phyloP scores from a whole-genome alignment of 1,140 invertebrate species.

The Mactra quadrangularis region DNA sequence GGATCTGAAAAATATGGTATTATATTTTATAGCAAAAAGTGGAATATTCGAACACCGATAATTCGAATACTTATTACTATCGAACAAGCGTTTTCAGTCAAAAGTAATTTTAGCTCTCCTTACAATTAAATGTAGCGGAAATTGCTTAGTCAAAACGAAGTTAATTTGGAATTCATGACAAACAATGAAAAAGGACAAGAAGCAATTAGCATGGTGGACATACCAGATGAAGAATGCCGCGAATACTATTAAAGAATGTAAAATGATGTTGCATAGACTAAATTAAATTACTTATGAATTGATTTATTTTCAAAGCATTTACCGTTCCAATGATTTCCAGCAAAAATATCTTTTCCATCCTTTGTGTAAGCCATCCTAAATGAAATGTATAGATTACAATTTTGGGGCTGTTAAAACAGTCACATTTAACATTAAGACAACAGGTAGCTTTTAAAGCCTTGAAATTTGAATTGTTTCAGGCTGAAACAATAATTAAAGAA shows the following conservation, averaged over 20 bases:
- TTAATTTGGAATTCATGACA: neutral
- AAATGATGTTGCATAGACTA: no score
- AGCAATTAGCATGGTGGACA: neutral
- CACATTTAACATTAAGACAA: no score
- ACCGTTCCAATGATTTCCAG: slow-evolving; percentile 96
- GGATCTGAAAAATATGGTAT: slow-evolving; percentile 86
- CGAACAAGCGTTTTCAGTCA: neutral
- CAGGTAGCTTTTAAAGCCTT: no score
- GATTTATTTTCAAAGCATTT: no score
- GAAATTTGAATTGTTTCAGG: no score
- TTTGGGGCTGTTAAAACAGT: no score
- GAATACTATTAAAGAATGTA: neutral
- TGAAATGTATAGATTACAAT: slow-evolving; percentile 8
- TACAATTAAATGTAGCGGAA: neutral
- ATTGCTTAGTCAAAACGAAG: neutral
- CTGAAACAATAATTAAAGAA: no score
- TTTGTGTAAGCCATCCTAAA: slow-evolving; percentile 91
- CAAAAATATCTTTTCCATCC: slow-evolving; percentile 92
- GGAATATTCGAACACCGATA: no score
- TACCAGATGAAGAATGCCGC: neutral
- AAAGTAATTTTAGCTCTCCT: neutral
- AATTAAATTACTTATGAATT: neutral
- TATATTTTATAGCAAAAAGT: no score
- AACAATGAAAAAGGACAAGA: neutral
- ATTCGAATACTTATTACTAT: no score